These are phyloP conservation scores for Cardiocondyla obscurior DNA, from an alignment of 1,140 invertebrate species.

Conservation along the genomic window DNA sequence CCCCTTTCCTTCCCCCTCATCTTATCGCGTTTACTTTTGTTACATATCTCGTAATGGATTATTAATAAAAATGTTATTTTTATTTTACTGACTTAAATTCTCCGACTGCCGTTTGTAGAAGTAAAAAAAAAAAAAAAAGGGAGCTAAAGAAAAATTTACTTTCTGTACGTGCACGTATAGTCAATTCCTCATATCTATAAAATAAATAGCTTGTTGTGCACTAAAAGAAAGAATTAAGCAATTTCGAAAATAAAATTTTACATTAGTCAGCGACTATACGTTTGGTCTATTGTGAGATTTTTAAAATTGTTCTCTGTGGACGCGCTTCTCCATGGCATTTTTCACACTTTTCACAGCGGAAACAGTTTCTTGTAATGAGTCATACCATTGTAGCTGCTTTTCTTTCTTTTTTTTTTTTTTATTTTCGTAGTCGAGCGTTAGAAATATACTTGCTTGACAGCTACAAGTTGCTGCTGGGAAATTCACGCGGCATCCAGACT, in stretches of 20 bases:
- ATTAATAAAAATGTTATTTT: background rate
- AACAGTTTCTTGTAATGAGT: background rate
- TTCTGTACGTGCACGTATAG: background rate
- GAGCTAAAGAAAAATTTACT: background rate
- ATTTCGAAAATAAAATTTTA: background rate
- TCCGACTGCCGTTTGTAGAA: background rate
- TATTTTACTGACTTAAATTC: background rate
- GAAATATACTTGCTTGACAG: slow-evolving; percentile 43
- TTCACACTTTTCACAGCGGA: background rate
- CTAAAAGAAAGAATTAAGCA: background rate
- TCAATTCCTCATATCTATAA: background rate
- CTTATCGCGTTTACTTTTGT: background rate
- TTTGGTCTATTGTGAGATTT: background rate
- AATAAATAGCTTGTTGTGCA: background rate
- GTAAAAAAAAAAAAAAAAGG: background rate
- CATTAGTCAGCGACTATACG: background rate
- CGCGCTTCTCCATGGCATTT: background rate
- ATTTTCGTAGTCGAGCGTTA: background rate
- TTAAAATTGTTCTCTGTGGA: background rate
- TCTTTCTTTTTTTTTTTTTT: background rate
- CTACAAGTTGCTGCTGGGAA: slow-evolving; percentile 39
- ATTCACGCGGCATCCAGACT: slow-evolving; percentile 7
- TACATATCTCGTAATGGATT: background rate
- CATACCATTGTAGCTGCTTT: background rate
- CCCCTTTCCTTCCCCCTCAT: no score